Evolutionary conservation across 1,140 invertebrate genomes (phyloP), one percentile per base, ranked within the genome.

Genomic region (Papilio dardanus): DNA sequence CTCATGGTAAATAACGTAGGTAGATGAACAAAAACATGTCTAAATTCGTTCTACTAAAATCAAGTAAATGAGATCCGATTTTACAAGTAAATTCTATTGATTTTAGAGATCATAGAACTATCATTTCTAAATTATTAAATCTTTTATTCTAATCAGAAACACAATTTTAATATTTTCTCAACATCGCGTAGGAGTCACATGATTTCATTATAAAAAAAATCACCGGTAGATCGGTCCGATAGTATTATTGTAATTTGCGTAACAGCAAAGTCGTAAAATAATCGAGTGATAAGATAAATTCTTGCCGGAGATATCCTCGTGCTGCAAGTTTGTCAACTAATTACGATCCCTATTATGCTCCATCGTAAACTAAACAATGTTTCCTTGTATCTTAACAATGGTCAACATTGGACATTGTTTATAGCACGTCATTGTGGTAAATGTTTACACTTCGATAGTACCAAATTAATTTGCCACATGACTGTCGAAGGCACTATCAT

Each of bases 211-310:
- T 78, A 35, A 28, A 62, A 77, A 78, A 69, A 76, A 80, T 76
- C 76, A 50, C 74, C 82, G 77, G 35, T 10, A 76, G 19, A 75
- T 35, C 42, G 71, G 16, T 69, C 67, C 67, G 35, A 69, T 69
- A 69, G 7, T 28, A 16, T 40, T 24, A 40, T 68, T 69, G 19
- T 69, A 69, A 40, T 69, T 79, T 77, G 78, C 68, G 76, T 80
- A 81, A 80, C 67, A 4, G 24, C 5, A 28, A 30, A 42, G 74
- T 79, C 74, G 76, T 83, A 79, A 82, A 82, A 80, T 86, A 85
- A 83, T 86, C 76, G 74, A 46, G 54, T 77, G 84, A 86, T 88
- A 88, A 86, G 84, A 86, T 85, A 82, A 37, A 82, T 68, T 62
- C 8, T 65, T 54, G 69, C 24, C n/a, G 35, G 58, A 62, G 65